phyloP scores from a whole-genome alignment of 2,888 invertebrate species.

The Adelphocoris suturalis region DNA sequence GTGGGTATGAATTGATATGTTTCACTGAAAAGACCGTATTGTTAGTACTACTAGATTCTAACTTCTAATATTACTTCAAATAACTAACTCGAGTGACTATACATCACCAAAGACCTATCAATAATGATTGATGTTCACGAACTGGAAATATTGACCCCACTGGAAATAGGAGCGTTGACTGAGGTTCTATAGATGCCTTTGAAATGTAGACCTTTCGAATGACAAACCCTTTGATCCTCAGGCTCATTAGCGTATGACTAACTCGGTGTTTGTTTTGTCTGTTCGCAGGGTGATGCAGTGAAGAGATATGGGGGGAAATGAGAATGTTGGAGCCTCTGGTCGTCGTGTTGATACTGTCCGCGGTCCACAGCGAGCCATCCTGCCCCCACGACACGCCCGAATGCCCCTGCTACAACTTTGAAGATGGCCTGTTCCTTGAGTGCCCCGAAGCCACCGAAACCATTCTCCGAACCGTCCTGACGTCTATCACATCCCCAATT shows the following conservation, averaged over 20 bases:
- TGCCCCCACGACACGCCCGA: conserved; percentile 82
- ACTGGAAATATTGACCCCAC: not conserved
- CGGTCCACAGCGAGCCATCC: conserved; percentile 60
- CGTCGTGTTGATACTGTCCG: conserved; percentile 64
- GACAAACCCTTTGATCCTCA: conserved; percentile 6
- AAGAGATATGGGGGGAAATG: conserved; percentile 69
- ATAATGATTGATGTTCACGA: too few species aligned
- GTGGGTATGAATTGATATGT: too few species aligned
- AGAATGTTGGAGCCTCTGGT: conserved; percentile 64
- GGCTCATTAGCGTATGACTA: conserved; percentile 21
- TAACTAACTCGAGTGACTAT: too few species aligned
- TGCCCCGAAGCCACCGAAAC: conserved; percentile 90
- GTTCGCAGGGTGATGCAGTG: conserved; percentile 65
- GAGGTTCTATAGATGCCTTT: conserved; percentile 15
- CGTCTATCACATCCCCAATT: conserved; percentile 80
- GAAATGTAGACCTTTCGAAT: conserved; percentile 11
- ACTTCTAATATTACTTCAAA: too few species aligned
- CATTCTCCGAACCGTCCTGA: conserved; percentile 86
- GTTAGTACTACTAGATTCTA: too few species aligned
- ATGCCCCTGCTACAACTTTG: conserved; percentile 95
- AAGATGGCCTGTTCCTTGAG: conserved; percentile 93
- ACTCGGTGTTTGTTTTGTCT: not conserved
- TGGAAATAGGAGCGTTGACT: not conserved
- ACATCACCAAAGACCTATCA: too few species aligned
- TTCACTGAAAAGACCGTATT: too few species aligned